Base-by-base conservation (phyloP, 2,113 vertebrate genomes). In the Dicaeum eximium region DNA sequence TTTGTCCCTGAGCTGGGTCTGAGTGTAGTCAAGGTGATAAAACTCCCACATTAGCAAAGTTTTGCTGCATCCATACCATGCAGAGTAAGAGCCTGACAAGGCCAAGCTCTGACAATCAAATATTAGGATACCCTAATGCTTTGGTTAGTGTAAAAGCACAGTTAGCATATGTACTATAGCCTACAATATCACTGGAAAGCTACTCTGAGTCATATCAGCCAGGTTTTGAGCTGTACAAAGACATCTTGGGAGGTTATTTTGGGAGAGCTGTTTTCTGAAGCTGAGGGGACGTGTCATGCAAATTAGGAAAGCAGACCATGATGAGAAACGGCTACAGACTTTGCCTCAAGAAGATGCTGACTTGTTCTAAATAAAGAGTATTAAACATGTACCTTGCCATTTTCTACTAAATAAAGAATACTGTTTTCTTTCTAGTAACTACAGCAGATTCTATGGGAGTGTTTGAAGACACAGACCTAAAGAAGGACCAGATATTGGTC, bases 171-270 rank as follows among this genome's bases (percentile, higher is more conserved):
- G 44, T 47, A 73, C 22, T n/a, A 61, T 42, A 66, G 56, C 69
- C 77, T 88, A 61, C 38, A 66, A 56, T 91, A 81, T 64, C 69
- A 35, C 51, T 48, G 58, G 69, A 91, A 91, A 86, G 65, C 35
- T 70, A 35, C 51, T 30, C 47, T 65, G 42, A 22, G 24, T 86
- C 56, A 28, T 10, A 20, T 67, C 61, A 82, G 45, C 44, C n/a
- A 18, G 53, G 53, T 62, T 95, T 92, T 48, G 53, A 73, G 81
- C 35, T 90, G 57, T 19, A 44, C 56, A 89, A 79, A 94, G 40
- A 77, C 23, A 50, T 73, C 66, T 73, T 50, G n/a, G 47, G 72
- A 80, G 54, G 22, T 83, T 88, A 90, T 93, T 91, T 69, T 94
- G 74, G 40, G 61, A 95, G 44, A 82, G 3, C 27, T 88, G 25